Base-by-base conservation (phyloP, 1,140 invertebrate genomes). In the Megathymus violae region DNA sequence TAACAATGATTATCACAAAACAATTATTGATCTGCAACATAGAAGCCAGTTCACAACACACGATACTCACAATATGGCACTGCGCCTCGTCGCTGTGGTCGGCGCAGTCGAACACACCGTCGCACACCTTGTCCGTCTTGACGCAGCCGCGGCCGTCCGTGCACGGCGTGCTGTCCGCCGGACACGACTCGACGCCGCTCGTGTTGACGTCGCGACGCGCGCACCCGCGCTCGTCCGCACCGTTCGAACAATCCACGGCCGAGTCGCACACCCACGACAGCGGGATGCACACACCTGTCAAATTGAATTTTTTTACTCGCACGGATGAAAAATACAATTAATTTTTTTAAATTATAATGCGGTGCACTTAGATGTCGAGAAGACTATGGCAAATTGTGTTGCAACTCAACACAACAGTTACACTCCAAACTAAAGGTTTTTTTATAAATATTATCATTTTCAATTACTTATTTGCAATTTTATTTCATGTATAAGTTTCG, bases 221-320 rank as follows among this genome's bases (percentile, higher is more conserved):
- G 44, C 96, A 97, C 50, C 94, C 91, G 2, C 93, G 92, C 81
- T 97, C 96, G 82, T 97, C 96, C 76, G 95, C 94, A 4, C 93
- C 93, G 69, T 94, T 92, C 1, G 90, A 77, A 75, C 96, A 97
- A 75, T 97, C 96, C 5, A 83, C 81, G 56, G 93, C 93, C 0
- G 93, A 92, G 82, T 97, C 96, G 88, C 97, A 98, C 48, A 95
- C 93, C 97, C 97, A 98, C 4, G 94, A 85, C 11, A 93, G 82
- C 0, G 97, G 96, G 63, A 98, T 97, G 80, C 97, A 98, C 0
- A 94, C 92, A 11, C 94, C 95, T 72, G 16, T 15, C n/a, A n/a
- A n/a, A n/a, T n/a, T n/a, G n/a, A n/a, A n/a, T n/a, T n/a, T n/a
- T n/a, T n/a, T n/a, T n/a, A n/a, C n/a, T n/a, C n/a, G n/a, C n/a